Base-by-base conservation (phyloP, 1,140 invertebrate species). In the Trialeurodes vaporariorum region DNA sequence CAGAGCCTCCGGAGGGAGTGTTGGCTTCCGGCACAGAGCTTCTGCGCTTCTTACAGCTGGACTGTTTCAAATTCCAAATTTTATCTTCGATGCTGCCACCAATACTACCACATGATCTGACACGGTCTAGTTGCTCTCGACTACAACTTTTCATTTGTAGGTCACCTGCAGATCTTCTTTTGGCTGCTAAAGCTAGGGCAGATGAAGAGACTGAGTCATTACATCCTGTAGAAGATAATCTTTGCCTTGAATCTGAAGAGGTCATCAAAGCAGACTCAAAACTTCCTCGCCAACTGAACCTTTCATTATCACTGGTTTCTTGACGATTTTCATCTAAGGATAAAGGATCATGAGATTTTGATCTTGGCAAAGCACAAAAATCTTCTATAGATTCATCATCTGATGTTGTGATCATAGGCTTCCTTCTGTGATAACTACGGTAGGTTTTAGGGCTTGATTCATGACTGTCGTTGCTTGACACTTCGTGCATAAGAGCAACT, bases 401-500 rank as follows among this genome's bases (percentile, higher is more conserved):
- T 0, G 88, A 89, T 0, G 88, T 90, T 0, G 83, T 81, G 0
- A 85, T 85, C 49, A 81, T 80, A 65, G 83, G 81, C 63, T 81
- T 71, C 13, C 82, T 74, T 2, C 84, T 78, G 68, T 84, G 84
- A 69, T 81, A 77, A 9, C 80, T 49, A 77, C 11, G 59, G 22
- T 21, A 59, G 17, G 34, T 49, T 17, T 49, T 49, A 9, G 34
- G 34, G 17, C 34, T 49, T 17, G 34, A 25, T 13, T 26, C 26
- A 25, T 26, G 63, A 25, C 12, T 5, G 25, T 64, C 26, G 63
- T 25, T 27, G 22, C 25, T 64, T 22, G 88, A 91, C 2, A 94
- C 92, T 75, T 95, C 92, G 74, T 94, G 92, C 93, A 96, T 96
- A 27, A 95, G 79, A 0, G 92, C 91, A 1, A 93, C 90, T 27